Conservation (phyloP, 2,888 invertebrate species). For the Megaustenia siamemsis region DNA sequence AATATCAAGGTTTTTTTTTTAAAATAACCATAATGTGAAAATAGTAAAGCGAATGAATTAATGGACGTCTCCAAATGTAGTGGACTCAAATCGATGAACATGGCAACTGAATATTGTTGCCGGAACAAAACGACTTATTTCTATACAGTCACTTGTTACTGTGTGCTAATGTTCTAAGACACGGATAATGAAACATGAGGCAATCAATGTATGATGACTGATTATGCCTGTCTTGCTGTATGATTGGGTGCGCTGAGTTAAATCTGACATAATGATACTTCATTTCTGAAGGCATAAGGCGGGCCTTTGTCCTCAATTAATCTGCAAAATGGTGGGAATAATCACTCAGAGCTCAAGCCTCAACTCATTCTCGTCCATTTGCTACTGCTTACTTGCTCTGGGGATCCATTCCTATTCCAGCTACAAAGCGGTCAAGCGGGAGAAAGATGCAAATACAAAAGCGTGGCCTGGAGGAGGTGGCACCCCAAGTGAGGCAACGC, state of each 20-base stretch:
- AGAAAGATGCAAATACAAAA: constrained; percentile 59
- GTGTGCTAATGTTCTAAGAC: background rate
- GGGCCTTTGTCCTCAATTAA: background rate
- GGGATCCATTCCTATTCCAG: constrained; percentile 83
- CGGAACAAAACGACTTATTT: background rate
- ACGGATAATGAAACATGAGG: background rate
- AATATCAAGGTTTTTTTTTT: too few species aligned
- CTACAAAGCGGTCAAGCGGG: constrained; percentile 77
- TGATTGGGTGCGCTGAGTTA: background rate
- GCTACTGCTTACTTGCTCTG: constrained; percentile 90
- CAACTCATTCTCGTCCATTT: constrained; percentile 89
- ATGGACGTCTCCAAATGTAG: too few species aligned
- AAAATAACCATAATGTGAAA: too few species aligned
- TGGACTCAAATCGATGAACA: background rate
- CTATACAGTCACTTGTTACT: background rate
- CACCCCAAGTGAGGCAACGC: constrained; percentile 85
- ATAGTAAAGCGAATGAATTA: too few species aligned
- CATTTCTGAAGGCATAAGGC: background rate
- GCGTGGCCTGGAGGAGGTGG: constrained; percentile 64
- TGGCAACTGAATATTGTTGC: background rate
- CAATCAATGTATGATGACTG: background rate
- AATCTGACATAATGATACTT: background rate
- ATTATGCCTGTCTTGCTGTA: background rate
- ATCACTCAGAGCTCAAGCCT: constrained; percentile 67
- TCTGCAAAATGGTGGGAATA: constrained; percentile 62